phyloP scores from a whole-genome alignment of 2,113 vertebrate species.

The Sitta europaea region DNA sequence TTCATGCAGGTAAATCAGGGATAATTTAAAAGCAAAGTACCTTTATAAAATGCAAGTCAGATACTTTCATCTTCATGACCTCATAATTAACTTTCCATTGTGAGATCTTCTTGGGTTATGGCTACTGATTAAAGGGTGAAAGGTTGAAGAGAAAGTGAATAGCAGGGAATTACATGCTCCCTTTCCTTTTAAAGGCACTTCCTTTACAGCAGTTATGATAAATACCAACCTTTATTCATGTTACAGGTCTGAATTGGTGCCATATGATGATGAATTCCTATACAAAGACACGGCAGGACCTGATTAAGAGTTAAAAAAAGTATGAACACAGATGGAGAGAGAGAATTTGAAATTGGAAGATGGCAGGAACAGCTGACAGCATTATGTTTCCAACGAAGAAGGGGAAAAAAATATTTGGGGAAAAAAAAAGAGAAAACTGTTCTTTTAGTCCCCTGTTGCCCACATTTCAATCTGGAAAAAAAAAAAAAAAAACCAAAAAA shows the following conservation, averaged over 20 bases:
- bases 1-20: slow-evolving; percentile 80
- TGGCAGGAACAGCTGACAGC: slow-evolving; percentile 38
- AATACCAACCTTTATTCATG: slow-evolving; percentile 77
- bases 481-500: too few species aligned
- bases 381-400: slow-evolving; percentile 36
- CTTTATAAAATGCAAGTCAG: slow-evolving; percentile 64
- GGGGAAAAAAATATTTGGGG: not conserved
- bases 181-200: slow-evolving; percentile 74
- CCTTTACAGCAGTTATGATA: slow-evolving; percentile 76
- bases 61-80: slow-evolving; percentile 75
- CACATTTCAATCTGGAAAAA: slow-evolving; percentile 38
- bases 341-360: slow-evolving; percentile 49
- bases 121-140: slow-evolving; percentile 77
- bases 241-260: slow-evolving; percentile 76
- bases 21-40: slow-evolving; percentile 78
- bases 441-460: slow-evolving; percentile 51
- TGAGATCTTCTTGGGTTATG: slow-evolving; percentile 67
- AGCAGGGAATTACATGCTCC: slow-evolving; percentile 70
- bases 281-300: slow-evolving; percentile 73
- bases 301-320: slow-evolving; percentile 69
- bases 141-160: slow-evolving; percentile 70
- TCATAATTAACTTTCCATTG: slow-evolving; percentile 77
- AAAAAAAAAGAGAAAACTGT: slow-evolving; percentile 29
- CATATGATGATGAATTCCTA: slow-evolving; percentile 75
- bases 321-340: slow-evolving; percentile 66